Evolutionary conservation across 2,888 invertebrate genomes (phyloP), one percentile per base, ranked within the genome.

Genomic region (Acheta domesticus): DNA sequence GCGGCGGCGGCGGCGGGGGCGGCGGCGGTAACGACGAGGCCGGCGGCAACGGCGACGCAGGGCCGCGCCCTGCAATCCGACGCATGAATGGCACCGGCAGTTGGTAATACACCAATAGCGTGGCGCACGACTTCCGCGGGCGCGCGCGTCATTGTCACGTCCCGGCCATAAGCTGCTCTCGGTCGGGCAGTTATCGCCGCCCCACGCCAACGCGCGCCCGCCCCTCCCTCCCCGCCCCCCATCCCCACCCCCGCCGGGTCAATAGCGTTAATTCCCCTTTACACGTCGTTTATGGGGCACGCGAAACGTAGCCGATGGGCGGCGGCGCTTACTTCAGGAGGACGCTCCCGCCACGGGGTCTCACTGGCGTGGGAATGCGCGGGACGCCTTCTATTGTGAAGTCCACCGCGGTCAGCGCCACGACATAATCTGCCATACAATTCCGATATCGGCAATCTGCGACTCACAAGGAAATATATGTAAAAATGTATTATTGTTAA

Each of bases 261-360:
- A 62, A 62, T 62, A 62, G 62, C n/a, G n/a, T 62, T 62, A 62
- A 62, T 62, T 62, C 62, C 62, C 62, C 62, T 62, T 62, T 62
- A n/a, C 62, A 62, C 62, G 62, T 62, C 62, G 62, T 62, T n/a
- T 62, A 14, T n/a, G n/a, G 62, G 14, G 62, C n/a, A 62, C 62
- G 62, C n/a, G 62, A 62, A 62, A 62, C 14, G 62, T n/a, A 62
- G 62, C 4, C 14, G 62, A 62, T 36, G 36, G 36, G 36, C 36
- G 36, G 36, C 36, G 36, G 36, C 36, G 36, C 36, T 36, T 36
- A 8, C 36, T 36, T 36, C 36, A 36, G 36, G 36, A 36, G 36
- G 36, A 36, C 36, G 36, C 36, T 36, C 8, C 8, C 36, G 36
- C 36, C 8, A 36, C 36, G 5, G 36, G 36, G 36, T 8, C 36